Conservation (phyloP, 2,113 vertebrate species). For the Bos javanicus region DNA sequence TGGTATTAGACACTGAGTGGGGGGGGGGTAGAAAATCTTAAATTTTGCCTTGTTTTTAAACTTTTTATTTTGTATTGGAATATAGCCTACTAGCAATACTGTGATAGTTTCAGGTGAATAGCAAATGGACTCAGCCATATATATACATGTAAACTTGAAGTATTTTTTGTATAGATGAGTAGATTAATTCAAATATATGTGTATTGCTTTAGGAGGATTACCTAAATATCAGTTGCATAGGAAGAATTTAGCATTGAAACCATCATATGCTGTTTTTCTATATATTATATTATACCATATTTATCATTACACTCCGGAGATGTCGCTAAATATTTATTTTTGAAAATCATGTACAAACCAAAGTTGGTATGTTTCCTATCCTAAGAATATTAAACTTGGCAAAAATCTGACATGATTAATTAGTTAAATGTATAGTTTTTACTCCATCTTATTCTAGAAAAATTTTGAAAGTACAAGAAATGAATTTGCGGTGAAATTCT, state of each 20-base stretch:
- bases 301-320: background rate
- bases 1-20: background rate
- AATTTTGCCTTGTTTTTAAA: background rate
- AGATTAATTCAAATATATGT: background rate
- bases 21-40: rapidly evolving
- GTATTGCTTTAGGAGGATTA: background rate
- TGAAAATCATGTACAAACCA: background rate
- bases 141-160: background rate
- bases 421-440: background rate
- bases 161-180: background rate
- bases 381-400: background rate
- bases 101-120: background rate
- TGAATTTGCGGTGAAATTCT: background rate
- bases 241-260: background rate
- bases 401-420: background rate
- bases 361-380: background rate
- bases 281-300: background rate
- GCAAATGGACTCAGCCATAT: background rate
- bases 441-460: background rate
- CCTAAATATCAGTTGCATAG: background rate
- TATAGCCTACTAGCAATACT: background rate
- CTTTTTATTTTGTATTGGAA: background rate
- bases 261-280: background rate
- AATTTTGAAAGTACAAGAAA: background rate
- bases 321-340: background rate